Evolutionary conservation across 2,113 vertebrate species (phyloP).

Genomic region (Chamaetylas fuelleborni): DNA sequence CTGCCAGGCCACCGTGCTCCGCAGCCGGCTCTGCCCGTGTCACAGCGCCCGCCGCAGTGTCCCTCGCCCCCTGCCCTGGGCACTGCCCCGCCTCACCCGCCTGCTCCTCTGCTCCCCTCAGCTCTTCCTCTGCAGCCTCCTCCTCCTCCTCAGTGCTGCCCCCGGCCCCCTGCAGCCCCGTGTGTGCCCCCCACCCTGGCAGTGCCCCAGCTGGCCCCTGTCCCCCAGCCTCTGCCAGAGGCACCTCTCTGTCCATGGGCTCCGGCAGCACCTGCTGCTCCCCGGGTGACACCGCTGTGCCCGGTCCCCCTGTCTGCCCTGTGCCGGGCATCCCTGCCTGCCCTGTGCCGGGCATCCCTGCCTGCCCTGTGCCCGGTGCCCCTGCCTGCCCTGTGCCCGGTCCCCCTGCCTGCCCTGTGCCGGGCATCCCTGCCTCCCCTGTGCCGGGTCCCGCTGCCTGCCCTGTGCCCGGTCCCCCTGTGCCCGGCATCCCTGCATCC

Average conservation of each 20-base stretch:
- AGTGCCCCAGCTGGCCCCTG: neutral
- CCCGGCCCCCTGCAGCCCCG: neutral
- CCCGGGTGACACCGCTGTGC: neutral
- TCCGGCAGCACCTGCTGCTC: neutral
- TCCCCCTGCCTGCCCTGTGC: neutral
- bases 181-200: fast-evolving
- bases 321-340: no score
- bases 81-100: neutral
- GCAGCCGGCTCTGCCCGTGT: neutral
- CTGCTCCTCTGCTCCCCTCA: neutral
- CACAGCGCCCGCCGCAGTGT: neutral
- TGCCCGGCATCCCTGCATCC: no score
- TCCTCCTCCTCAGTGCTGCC: neutral
- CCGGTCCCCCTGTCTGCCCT: neutral
- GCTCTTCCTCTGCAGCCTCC: neutral
- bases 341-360: no score
- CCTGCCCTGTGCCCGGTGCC: no score
- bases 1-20: neutral
- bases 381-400: no score
- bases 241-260: fast-evolving
- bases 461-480: no score
- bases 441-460: no score
- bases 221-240: neutral
- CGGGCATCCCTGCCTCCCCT: neutral
- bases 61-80: neutral